Evolutionary conservation across 2,797 vertebrate genomes (phyloP), one percentile per base, ranked within the genome.

Genomic region (Alosa sapidissima): DNA sequence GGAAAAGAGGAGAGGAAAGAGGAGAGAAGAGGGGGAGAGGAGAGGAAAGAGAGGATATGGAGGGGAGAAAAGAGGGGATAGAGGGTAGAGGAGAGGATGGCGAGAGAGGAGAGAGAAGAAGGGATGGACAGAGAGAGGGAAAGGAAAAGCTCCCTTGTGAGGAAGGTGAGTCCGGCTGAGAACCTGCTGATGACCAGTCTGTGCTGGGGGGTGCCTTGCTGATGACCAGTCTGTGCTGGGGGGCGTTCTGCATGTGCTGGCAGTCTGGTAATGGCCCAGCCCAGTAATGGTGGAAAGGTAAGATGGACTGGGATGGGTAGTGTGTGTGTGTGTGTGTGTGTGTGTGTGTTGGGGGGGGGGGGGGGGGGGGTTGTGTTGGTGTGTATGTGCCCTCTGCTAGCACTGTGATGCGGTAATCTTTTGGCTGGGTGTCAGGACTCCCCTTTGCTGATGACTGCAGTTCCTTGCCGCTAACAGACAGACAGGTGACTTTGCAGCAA

Each of bases 401-500:
- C 58, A 4, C 58, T 60, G 58, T 24, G n/a, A 41, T 75, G 33
- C 33, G 14, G 62, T 65, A 65, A 65, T 65, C 62, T 33, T 45
- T 75, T 83, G 87, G 88, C 84, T 83, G 85, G 55, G 81, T 81
- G 83, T 62, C 81, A 78, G 86, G 14, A 13, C 62, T 11, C 68
- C 68, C 68, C 68, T 21, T 84, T 75, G 68, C 68, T 75, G 68
- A 75, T 33, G 68, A 19, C 68, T 41, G 68, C 68, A 75, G 68
- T 75, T 75, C 68, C 33, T 75, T 14, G 68, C 68, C 6, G 14
- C 33, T 33, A 75, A 75, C 68, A 75, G 33, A 41, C 54, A 86
- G 86, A 87, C 87, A 28, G 84, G 83, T 84, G 86, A 90, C 84
- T 87, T 86, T 87, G 85, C 86, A 68, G 58, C 72, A 86, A 41